These are phyloP conservation scores for Bucco capensis DNA, from an alignment of 2,113 vertebrate genomes.

Conservation along the genomic window DNA sequence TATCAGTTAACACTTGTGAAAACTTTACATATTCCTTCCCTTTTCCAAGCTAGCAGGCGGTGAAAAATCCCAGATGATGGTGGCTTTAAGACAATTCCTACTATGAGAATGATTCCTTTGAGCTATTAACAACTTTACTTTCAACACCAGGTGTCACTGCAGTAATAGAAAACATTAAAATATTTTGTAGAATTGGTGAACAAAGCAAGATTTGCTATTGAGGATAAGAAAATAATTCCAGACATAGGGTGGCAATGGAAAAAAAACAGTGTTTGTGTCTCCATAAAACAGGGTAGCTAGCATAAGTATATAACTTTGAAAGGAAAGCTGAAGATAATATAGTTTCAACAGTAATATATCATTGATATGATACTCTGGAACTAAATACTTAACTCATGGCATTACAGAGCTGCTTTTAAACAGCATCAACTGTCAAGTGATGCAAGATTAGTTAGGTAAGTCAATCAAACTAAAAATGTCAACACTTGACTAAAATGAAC, in stretches of 20 bases:
- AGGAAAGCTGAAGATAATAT: not conserved
- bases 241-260: not conserved
- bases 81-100: not conserved
- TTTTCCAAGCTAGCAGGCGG: not conserved
- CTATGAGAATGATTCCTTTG: not conserved
- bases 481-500: not conserved
- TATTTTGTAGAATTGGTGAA: not conserved
- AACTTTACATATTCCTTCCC: accelerated
- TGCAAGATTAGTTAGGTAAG: not conserved
- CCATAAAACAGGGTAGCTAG: not conserved
- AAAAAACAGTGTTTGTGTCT: not conserved
- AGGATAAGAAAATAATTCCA: not conserved
- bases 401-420: not conserved
- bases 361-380: not conserved
- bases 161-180: constrained; percentile 6
- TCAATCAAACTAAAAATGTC: not conserved
- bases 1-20: not conserved
- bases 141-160: constrained; percentile 65
- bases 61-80: not conserved
- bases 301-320: not conserved
- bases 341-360: not conserved
- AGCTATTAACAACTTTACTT: not conserved
- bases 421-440: not conserved
- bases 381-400: not conserved
- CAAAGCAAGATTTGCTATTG: not conserved